These are phyloP conservation scores for Poeciliopsis gracilis DNA, from an alignment of 2,797 vertebrate species.

Conservation along the genomic window DNA sequence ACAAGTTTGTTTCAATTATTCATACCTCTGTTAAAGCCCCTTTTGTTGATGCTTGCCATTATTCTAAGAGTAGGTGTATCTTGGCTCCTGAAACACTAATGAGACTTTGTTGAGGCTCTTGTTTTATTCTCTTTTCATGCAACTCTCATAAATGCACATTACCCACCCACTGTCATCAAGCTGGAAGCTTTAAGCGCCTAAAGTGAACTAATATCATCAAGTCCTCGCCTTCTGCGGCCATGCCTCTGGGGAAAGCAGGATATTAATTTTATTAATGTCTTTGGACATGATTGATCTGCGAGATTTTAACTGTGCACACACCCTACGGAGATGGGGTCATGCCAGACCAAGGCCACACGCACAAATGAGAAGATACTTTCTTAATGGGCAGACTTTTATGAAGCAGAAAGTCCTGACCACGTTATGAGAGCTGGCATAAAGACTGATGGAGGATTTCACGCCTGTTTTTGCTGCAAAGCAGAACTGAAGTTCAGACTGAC, in stretches of 20 bases:
- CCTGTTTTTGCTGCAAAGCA: not conserved
- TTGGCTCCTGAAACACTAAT: slow-evolving; percentile 35
- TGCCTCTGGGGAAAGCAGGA: slow-evolving; percentile 27
- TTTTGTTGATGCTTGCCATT: slow-evolving; percentile 16
- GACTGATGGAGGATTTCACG: slow-evolving; percentile 10
- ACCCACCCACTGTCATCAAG: slow-evolving; percentile 43
- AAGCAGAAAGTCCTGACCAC: slow-evolving; percentile 20
- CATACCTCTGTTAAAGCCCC: slow-evolving; percentile 1
- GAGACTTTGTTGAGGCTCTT: slow-evolving; percentile 11
- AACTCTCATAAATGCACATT: slow-evolving; percentile 40
- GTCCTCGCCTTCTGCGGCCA: slow-evolving; percentile 11
- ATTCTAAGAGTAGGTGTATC: slow-evolving; percentile 16
- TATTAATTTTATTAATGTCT: slow-evolving; percentile 31
- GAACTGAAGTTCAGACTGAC: not conserved
- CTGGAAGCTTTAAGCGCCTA: slow-evolving; percentile 31
- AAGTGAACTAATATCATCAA: slow-evolving; percentile 37
- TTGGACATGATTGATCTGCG: slow-evolving; percentile 34
- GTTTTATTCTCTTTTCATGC: slow-evolving; percentile 31
- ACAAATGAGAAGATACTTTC: slow-evolving; percentile 20
- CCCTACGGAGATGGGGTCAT: slow-evolving; percentile 15
- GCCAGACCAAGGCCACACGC: not conserved
- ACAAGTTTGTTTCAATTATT: slow-evolving; percentile 18
- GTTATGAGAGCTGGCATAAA: slow-evolving; percentile 27
- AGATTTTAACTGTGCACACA: slow-evolving; percentile 20
- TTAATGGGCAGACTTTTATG: slow-evolving; percentile 33